A percentile compares a stretch with the other conserved stretches of the same genome.
phyloP scores from a whole-genome alignment of 2,888 invertebrate species.

The Trimorus sp. region DNA sequence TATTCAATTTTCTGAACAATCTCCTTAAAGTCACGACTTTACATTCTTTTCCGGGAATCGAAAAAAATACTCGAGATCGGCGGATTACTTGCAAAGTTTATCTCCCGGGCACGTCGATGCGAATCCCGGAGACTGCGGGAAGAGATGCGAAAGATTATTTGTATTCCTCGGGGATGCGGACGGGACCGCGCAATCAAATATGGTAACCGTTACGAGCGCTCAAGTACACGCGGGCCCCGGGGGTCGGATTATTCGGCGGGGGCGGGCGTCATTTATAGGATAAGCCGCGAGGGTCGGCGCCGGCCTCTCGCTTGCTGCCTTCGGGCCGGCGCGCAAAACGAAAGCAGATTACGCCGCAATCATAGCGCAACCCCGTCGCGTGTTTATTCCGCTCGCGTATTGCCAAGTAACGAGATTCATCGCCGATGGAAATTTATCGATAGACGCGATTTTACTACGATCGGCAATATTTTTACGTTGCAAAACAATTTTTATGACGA shows the following conservation, averaged over 20 bases:
- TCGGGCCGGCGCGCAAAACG: constrained; percentile 70
- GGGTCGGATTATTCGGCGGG: constrained; percentile 79
- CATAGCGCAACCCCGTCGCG: constrained; percentile 69
- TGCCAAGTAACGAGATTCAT: constrained; percentile 26
- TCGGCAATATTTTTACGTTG: too few species aligned
- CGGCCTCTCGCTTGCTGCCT: constrained; percentile 46
- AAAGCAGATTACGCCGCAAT: constrained; percentile 81
- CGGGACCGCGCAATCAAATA: constrained; percentile 78
- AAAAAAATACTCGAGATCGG: constrained; percentile 1
- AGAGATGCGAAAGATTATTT: constrained; percentile 60
- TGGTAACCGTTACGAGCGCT: constrained; percentile 80
- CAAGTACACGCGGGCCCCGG: constrained; percentile 80
- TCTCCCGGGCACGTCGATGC: constrained; percentile 7
- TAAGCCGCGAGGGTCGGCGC: constrained; percentile 71
- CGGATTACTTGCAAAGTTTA: constrained; percentile 6
- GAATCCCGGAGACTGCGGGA: constrained; percentile 26
- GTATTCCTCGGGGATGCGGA: constrained; percentile 70
- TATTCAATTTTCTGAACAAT: too few species aligned
- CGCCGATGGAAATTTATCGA: neutral
- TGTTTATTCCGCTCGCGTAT: constrained; percentile 51
- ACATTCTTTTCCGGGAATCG: too few species aligned
- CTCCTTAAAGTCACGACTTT: too few species aligned
- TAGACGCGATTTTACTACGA: neutral
- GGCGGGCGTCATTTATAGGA: constrained; percentile 79
- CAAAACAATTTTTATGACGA: too few species aligned